Conservation (phyloP, 2,797 vertebrate species). For the Cephalopachus bancanus region DNA sequence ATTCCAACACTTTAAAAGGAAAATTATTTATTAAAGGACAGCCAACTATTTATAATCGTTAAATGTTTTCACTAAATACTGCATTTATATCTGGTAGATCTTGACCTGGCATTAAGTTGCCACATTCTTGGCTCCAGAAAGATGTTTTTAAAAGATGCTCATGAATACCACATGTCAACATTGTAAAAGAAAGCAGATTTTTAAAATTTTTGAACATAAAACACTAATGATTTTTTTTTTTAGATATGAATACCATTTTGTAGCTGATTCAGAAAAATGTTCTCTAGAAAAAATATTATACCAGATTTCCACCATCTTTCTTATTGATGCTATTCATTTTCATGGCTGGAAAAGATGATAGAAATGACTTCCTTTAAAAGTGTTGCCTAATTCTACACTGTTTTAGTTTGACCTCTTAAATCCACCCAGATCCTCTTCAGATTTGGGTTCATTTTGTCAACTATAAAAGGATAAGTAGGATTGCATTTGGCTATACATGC, state of each 20-base stretch:
- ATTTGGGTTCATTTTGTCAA: conserved; percentile 32
- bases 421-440: conserved; percentile 41
- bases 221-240: conserved; percentile 1
- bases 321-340: not conserved
- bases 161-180: conserved; percentile 65
- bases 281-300: not conserved
- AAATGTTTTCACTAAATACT: conserved; percentile 4
- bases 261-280: conserved; percentile 46
- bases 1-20: conserved; percentile 15
- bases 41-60: conserved; percentile 27
- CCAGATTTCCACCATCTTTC: not conserved
- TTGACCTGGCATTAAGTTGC: conserved; percentile 58
- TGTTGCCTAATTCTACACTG: not conserved
- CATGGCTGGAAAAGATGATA: not conserved
- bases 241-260: conserved; percentile 34
- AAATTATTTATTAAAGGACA: conserved; percentile 60
- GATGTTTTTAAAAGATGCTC: conserved; percentile 68
- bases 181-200: conserved; percentile 59
- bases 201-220: conserved; percentile 50
- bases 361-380: conserved; percentile 38
- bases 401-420: conserved; percentile 29
- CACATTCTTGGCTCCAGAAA: conserved; percentile 68
- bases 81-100: conserved; percentile 46
- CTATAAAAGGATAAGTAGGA: not conserved
- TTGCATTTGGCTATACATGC: not conserved